Evolutionary conservation across 35 echinoderm and acorn worm genomes (phyloP).

Genomic region (Heliocidaris tuberculata): DNA sequence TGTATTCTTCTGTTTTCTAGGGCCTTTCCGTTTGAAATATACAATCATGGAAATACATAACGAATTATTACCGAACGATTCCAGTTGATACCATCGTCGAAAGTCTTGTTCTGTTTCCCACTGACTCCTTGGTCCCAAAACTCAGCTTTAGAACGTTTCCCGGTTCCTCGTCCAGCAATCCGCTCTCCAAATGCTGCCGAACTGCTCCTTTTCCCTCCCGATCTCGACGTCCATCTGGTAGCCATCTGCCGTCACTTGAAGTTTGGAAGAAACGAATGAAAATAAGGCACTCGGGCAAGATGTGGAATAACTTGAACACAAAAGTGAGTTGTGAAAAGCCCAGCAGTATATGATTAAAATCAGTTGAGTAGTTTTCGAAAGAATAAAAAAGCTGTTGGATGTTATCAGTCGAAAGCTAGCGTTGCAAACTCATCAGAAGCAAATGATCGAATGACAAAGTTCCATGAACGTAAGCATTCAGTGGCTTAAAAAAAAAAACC

Average conservation of each 20-base stretch:
- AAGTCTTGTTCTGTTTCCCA: background rate
- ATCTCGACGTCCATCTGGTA: background rate
- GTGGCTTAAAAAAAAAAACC: background rate
- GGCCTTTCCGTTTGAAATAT: too few relatives aligned
- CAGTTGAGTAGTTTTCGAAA: background rate
- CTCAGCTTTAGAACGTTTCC: background rate
- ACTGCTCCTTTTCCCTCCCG: background rate
- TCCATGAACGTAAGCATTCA: background rate
- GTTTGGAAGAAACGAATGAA: background rate
- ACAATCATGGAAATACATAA: too few relatives aligned
- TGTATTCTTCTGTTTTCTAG: too few relatives aligned
- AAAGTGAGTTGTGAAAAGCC: background rate
- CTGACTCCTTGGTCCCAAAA: background rate
- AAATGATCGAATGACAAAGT: background rate
- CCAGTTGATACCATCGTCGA: background rate
- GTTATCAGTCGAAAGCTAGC: background rate
- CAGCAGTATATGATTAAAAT: background rate
- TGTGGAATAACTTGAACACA: background rate
- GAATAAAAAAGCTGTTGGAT: background rate
- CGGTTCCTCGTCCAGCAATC: background rate
- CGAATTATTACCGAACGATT: background rate
- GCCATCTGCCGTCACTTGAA: background rate
- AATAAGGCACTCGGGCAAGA: background rate
- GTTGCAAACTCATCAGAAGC: background rate
- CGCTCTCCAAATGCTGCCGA: background rate